Evolutionary conservation across 2,113 vertebrate species (phyloP).

Genomic region (Dasyurus viverrinus): DNA sequence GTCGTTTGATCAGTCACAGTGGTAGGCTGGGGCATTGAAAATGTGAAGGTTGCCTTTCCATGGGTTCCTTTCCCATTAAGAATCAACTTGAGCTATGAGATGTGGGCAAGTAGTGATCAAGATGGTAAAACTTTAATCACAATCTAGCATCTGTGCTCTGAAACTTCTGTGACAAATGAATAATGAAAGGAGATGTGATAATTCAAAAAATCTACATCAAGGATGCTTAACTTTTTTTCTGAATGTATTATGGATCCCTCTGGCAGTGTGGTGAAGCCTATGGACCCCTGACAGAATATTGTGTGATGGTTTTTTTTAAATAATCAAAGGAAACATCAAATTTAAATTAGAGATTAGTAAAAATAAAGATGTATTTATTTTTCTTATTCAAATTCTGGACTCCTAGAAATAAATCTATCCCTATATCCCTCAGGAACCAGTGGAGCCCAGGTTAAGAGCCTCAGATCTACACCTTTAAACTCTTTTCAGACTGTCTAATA

Average conservation of each 20-base stretch:
- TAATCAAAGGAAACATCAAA: not conserved
- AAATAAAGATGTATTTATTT: not conserved
- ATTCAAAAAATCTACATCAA: not conserved
- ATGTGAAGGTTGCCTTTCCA: not conserved
- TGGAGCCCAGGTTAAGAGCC: not conserved
- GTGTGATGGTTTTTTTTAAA: not conserved
- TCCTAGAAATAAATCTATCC: not conserved
- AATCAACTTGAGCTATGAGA: constrained; percentile 18
- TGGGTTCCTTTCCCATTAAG: constrained; percentile 16
- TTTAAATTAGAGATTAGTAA: not conserved
- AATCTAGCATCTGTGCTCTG: not conserved
- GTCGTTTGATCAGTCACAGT: not conserved
- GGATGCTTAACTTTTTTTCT: not conserved
- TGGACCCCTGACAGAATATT: not conserved
- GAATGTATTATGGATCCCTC: not conserved
- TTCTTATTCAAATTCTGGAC: not conserved
- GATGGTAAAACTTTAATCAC: not conserved
- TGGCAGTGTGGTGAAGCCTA: not conserved
- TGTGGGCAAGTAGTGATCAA: not conserved
- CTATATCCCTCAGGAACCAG: not conserved
- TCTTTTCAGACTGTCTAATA: not conserved
- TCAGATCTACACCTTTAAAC: not conserved
- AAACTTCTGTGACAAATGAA: constrained; percentile 12
- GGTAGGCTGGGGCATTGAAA: not conserved
- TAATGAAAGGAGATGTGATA: not conserved